Percentiles rank a stretch among this genome's conserved stretches.
Conservation (phyloP, 2,888 invertebrate species). For the Drosophila pegasa region DNA sequence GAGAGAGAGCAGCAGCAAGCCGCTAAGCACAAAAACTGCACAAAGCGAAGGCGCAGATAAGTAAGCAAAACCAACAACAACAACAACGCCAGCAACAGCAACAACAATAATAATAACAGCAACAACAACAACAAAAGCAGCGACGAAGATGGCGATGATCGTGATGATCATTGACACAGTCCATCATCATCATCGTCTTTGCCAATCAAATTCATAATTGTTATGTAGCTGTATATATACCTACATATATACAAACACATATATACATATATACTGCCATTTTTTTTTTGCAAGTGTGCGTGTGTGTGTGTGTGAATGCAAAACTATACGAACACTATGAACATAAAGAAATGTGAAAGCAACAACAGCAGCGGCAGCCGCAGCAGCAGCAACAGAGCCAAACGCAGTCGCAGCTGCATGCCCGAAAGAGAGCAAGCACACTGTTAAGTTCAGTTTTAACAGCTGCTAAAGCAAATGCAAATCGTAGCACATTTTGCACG, state of each 20-base stretch:
- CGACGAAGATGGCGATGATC: slow-evolving; percentile 27
- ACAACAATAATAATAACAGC: slow-evolving; percentile 5
- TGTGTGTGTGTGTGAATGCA: slow-evolving; percentile 35
- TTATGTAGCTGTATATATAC: slow-evolving; percentile 5
- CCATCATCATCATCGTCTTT: slow-evolving; percentile 20
- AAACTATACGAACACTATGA: slow-evolving; percentile 26
- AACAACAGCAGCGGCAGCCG: slow-evolving; percentile 13
- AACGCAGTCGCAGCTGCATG: slow-evolving; percentile 31
- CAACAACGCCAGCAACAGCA: slow-evolving; percentile 1
- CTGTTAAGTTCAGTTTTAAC: slow-evolving; percentile 14
- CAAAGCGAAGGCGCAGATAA: slow-evolving; percentile 73
- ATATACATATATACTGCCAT: slow-evolving; percentile 6
- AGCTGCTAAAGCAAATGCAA: slow-evolving; percentile 15
- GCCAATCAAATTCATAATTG: slow-evolving; percentile 28
- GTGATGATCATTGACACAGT: slow-evolving; percentile 13
- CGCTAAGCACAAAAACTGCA: slow-evolving; percentile 45
- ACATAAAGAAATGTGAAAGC: slow-evolving; percentile 32
- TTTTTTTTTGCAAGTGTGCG: slow-evolving; percentile 38
- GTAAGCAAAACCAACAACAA: slow-evolving; percentile 60
- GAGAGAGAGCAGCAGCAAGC: slow-evolving; percentile 22
- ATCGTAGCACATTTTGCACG: slow-evolving; percentile 7
- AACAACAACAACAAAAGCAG: slow-evolving; percentile 25
- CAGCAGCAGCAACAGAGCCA: slow-evolving; percentile 19
- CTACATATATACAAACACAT: background rate
- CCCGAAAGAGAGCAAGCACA: slow-evolving; percentile 11